Conservation (phyloP, 2,797 vertebrate species). For the Takifugu ocellatus region DNA sequence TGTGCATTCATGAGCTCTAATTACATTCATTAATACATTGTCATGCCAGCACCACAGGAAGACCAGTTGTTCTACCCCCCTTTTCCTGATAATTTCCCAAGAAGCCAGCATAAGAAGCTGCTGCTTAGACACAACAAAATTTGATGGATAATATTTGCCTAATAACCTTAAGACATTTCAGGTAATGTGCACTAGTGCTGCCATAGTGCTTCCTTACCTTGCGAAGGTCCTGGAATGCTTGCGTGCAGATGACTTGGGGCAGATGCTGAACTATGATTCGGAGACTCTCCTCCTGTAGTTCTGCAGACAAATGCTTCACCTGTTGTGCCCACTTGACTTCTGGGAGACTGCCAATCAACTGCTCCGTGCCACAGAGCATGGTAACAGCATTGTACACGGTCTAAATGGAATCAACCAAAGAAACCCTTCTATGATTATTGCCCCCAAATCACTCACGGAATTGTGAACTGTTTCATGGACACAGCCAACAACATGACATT, state of each 20-base stretch:
- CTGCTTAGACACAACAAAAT: no score
- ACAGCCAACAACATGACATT: conserved; percentile 23
- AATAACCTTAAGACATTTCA: no score
- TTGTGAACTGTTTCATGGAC: conserved; percentile 27
- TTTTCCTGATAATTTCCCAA: no score
- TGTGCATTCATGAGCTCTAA: no score
- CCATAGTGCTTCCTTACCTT: conserved; percentile 73
- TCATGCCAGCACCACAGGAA: no score
- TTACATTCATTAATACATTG: no score
- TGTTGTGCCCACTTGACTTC: conserved; percentile 91
- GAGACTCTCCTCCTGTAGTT: conserved; percentile 85
- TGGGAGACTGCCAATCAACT: conserved; percentile 84
- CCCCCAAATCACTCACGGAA: conserved; percentile 13
- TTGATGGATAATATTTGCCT: no score
- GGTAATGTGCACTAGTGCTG: background rate
- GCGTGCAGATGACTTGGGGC: conserved; percentile 74
- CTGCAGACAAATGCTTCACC: conserved; percentile 77
- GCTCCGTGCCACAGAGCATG: conserved; percentile 85
- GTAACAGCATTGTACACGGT: conserved; percentile 82
- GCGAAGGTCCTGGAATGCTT: conserved; percentile 81
- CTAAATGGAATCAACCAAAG: conserved; percentile 67
- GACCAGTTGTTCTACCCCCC: no score
- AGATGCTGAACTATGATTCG: conserved; percentile 81
- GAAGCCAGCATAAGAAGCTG: no score
- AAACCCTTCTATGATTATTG: conserved; percentile 2